phyloP scores from a whole-genome alignment of 1,140 invertebrate genomes.

The Camponotus floridanus region DNA sequence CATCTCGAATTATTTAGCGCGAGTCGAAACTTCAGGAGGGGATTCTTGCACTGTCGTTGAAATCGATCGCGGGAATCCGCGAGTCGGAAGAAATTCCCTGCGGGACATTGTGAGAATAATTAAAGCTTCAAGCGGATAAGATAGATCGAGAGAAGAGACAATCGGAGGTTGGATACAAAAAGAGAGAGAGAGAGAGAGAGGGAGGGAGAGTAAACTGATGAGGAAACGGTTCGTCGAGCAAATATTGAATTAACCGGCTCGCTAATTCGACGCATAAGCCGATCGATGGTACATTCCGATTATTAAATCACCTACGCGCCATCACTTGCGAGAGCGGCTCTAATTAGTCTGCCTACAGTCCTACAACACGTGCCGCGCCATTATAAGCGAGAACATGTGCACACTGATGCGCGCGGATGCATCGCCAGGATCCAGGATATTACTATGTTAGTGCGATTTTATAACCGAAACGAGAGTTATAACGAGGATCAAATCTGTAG shows the following conservation, averaged over 20 bases:
- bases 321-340: constrained; percentile 38
- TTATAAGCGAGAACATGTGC: constrained; percentile 33
- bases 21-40: constrained; percentile 35
- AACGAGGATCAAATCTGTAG: constrained; percentile 3
- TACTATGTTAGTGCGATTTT: not conserved
- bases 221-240: not conserved
- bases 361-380: constrained; percentile 21
- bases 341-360: constrained; percentile 53
- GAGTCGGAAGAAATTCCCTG: constrained; percentile 20
- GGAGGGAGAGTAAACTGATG: not conserved
- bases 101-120: constrained; percentile 44
- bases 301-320: constrained; percentile 61
- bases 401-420: constrained; percentile 28
- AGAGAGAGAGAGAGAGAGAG: not conserved
- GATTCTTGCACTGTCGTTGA: not conserved
- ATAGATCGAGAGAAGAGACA: not conserved
- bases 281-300: constrained; percentile 37
- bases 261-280: constrained; percentile 29
- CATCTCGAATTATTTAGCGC: constrained; percentile 57
- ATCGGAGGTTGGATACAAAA: not conserved
- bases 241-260: constrained; percentile 57
- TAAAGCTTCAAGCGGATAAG: constrained; percentile 48
- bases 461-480: not conserved
- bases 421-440: constrained; percentile 23
- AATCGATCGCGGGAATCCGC: constrained; percentile 42